Base-by-base conservation (phyloP, 2,113 vertebrate species). In the Notarius lentiginosus region DNA sequence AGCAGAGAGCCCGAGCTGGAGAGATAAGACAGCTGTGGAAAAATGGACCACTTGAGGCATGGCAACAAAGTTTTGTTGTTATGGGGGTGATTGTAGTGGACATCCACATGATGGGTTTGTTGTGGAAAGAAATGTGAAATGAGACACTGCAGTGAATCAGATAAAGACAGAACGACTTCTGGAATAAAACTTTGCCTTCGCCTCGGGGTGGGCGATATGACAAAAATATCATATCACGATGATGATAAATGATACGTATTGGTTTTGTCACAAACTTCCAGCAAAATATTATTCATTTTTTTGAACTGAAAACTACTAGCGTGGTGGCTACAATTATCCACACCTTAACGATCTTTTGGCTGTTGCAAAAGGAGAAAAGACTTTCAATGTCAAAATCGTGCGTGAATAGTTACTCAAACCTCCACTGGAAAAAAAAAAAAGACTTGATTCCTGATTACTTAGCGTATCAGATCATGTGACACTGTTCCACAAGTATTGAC, bases 31-130 rank as follows among this genome's bases (percentile, higher is more conserved):
- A 81, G 79, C 79, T 79, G 77, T 81, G 79, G 88, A 84, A 88
- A 92, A 87, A 88, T 83, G 88, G 86, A 58, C 68, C 83, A 85
- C 88, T 89, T 70, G 72, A 84, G 70, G 61, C 89, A 87, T 90
- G 86, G 79, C 73, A 85, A 77, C 85, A 55, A 80, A 89, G 63
- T 89, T 66, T 81, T 73, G 82, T 85, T 83, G 87, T 88, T 61
- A 65, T 83, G 72, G 75, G 68, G 41, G 56, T 18, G 56, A 79
- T 55, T 30, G 72, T 7, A 49, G 17, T 30, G 17, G 17, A 47
- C 70, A 70, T 41, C 60, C 77, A 75, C 30, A 47, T 79, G n/a
- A 51, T 79, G 20, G 66, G 47, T 63, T 70, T 82, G 77, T 70
- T 27, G 60, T 82, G 65, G 47, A 83, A 18, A 83, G 82, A 66